Evolutionary conservation across 2,113 vertebrate species (phyloP).

Genomic region (Melanerpes formicivorus): DNA sequence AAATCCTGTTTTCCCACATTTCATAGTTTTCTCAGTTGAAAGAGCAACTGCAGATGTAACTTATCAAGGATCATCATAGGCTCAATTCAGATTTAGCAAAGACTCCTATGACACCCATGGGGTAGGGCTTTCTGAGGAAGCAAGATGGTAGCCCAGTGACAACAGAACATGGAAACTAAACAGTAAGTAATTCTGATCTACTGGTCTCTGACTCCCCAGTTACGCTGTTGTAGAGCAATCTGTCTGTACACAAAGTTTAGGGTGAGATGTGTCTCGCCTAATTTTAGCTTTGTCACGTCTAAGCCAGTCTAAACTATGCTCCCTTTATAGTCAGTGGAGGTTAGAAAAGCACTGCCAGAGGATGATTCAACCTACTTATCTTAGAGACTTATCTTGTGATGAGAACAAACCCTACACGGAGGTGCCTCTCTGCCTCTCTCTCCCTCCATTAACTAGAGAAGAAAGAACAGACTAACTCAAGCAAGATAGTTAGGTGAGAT

Average conservation of each 20-base stretch:
- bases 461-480: not conserved
- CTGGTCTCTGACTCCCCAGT: not conserved
- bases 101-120: rapidly evolving
- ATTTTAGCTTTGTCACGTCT: constrained; percentile 53
- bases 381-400: not conserved
- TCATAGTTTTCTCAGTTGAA: not conserved
- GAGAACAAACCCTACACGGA: constrained; percentile 21
- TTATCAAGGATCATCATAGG: not conserved
- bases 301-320: constrained; percentile 26
- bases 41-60: not conserved
- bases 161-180: not conserved
- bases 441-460: not conserved
- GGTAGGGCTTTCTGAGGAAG: not conserved
- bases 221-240: not conserved
- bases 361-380: constrained; percentile 47
- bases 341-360: constrained; percentile 10
- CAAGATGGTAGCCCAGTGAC: not conserved
- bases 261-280: not conserved
- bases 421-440: not conserved
- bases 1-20: not conserved
- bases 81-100: not conserved
- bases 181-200: not conserved
- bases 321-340: constrained; percentile 9
- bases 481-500: not conserved
- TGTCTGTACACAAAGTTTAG: not conserved